These are phyloP conservation scores for Cyphomyrus plagiostoma DNA, from an alignment of 2,113 vertebrate species.

Conservation along the genomic window DNA sequence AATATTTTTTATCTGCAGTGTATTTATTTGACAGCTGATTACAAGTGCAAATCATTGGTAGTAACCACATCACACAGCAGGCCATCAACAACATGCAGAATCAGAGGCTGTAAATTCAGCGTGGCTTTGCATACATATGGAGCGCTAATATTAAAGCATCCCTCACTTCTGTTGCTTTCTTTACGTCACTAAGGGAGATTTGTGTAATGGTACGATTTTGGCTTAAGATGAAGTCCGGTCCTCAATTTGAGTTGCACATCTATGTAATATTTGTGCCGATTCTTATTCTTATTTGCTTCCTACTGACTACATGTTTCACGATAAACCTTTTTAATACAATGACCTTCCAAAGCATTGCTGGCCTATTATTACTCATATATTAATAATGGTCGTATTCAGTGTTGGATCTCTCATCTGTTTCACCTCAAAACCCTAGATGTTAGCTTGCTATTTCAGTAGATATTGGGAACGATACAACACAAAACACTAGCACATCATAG, in stretches of 20 bases:
- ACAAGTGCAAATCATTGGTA: not conserved
- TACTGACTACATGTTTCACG: not conserved
- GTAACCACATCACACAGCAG: not conserved
- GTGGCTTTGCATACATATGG: not conserved
- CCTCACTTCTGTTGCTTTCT: not conserved
- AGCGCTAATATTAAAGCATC: not conserved
- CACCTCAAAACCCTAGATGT: constrained; percentile 12
- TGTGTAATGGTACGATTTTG: not conserved
- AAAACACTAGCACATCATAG: constrained; percentile 29
- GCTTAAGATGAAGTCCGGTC: not conserved
- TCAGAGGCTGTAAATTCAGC: not conserved
- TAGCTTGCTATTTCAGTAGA: constrained; percentile 25
- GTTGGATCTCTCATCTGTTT: constrained; percentile 31
- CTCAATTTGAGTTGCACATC: not conserved
- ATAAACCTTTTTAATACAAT: not conserved
- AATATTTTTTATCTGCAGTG: not conserved
- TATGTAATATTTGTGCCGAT: not conserved
- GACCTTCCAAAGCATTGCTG: not conserved
- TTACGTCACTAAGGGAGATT: not conserved
- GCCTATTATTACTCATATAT: not conserved
- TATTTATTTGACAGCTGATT: not conserved
- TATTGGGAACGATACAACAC: constrained; percentile 26
- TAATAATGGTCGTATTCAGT: constrained; percentile 21
- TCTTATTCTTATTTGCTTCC: not conserved
- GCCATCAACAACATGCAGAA: not conserved